These are phyloP conservation scores for Carabus problematicus DNA, from an alignment of 2,888 invertebrate genomes.

Conservation along the genomic window DNA sequence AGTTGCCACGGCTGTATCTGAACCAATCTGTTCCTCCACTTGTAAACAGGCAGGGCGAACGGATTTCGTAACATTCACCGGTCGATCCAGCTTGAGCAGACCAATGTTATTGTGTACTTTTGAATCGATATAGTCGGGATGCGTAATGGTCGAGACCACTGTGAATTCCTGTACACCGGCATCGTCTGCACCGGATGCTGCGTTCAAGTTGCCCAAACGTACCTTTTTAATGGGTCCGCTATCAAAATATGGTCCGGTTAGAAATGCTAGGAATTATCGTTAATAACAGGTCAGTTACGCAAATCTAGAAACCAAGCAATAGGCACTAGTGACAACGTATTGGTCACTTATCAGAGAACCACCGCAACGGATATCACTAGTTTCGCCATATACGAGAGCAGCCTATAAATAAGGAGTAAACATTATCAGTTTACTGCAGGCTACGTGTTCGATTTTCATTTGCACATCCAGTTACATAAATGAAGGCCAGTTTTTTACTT, in stretches of 20 bases:
- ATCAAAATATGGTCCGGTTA: neutral
- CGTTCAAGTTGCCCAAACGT: neutral
- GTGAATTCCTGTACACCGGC: neutral
- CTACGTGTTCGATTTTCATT: no score
- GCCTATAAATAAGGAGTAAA: neutral
- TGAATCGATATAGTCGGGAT: slow-evolving; percentile 54
- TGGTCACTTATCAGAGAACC: neutral
- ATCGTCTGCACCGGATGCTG: neutral
- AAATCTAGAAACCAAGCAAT: no score
- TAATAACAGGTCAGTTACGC: neutral
- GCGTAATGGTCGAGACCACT: slow-evolving; percentile 8
- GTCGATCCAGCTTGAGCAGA: slow-evolving; percentile 52
- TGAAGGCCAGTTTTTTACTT: no score
- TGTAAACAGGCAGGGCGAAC: slow-evolving; percentile 44
- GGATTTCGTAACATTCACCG: slow-evolving; percentile 53
- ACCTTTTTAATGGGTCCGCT: neutral
- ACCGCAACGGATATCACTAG: neutral
- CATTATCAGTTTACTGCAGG: neutral
- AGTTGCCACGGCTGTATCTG: slow-evolving; percentile 1
- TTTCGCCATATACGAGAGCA: neutral
- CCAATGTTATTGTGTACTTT: slow-evolving; percentile 59
- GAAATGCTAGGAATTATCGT: neutral
- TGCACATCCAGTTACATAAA: no score
- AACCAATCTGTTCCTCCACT: neutral
- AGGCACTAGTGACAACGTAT: neutral